Evolutionary conservation across 92 coral and sea anemone genomes (phyloP), one percentile per base, ranked within the genome.

Genomic region (Phenganax subtilis): DNA sequence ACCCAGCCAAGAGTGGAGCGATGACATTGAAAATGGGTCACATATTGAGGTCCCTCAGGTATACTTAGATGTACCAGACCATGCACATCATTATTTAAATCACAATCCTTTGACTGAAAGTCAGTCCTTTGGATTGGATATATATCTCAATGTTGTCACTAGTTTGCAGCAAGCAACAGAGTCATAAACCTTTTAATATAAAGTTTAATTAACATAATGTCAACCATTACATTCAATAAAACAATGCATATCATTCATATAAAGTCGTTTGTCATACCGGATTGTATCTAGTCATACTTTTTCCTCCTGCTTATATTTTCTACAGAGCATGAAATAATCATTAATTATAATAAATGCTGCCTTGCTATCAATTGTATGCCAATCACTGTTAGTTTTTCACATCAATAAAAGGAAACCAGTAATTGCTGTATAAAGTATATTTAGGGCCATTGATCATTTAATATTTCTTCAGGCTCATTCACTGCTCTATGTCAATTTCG

Each of bases 71-170:
- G 9, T 72, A 52, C 52, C 86, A 56, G 57, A 83, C 3, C 65
- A 87, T 29, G 44, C 77, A 9, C 75, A 84, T 8, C 55, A 71
- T 72, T 81, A 80, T 20, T 77, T 80, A 28, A 54, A 44, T 12
- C n/a, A 73, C 69, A 84, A 75, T 63, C 88, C 88, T 28, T 51
- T 87, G 62, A 78, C 80, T 70, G 73, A 73, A 25, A 87, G 90
- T 84, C 85, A 84, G 57, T 58, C 85, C 37, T 87, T 84, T 75
- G 90, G 90, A 54, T 62, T 87, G 80, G 90, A 87, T 69, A 87
- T 87, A 1, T 87, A 87, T 65, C 58, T 84, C 53, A 75, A 84
- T 72, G 85, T 79, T 17, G 87, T 74, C 30, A 81, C 55, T 56
- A 55, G 54, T 30, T 66, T 81, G 56, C 44, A 68, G 54, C 54